Evolutionary conservation across 2,888 invertebrate species (phyloP), one percentile per base, ranked within the genome.

Genomic region (Amphipyra tragopoginis): DNA sequence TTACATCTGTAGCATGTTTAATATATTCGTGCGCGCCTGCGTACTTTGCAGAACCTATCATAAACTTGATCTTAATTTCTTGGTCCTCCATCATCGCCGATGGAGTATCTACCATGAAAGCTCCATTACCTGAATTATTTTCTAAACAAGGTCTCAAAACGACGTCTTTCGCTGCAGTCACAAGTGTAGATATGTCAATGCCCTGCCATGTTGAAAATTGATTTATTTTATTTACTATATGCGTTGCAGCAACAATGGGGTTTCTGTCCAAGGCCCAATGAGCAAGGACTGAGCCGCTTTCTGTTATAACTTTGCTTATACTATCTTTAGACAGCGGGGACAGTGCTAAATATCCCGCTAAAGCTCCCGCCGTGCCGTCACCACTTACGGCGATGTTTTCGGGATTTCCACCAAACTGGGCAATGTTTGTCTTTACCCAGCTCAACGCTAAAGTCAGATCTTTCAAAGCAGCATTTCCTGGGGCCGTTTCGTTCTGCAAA

Each of bases 401-500:
- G 11, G 90, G 80, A 66, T 93, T 83, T 4, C 94, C 93, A 14
- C 93, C 93, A 69, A 94, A 93, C 1, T 52, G 48, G 54, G 75
- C 71, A 36, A 93, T 91, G 55, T 93, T 93, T 4, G 84, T 67
- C 43, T 75, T 81, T 1, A 86, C 81, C 93, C 93, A 93, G n/a
- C 82, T 78, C 15, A 94, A 77, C 14, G 93, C 93, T 47, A 90
- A 68, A 11, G 87, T 78, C 38, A 93, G 76, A 62, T 93, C 93
- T 79, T 92, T 93, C 40, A 93, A 75, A 1, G 85, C 94, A 3
- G 91, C 91, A 56, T 94, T 94, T 9, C 93, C 93, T n/a, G 88
- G 90, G 9, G 86, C 90, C 0, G 83, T 84, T 38, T 81, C 82
- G 44, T 91, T 90, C 59, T 81, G 83, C 48, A 89, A 64, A 67